phyloP scores from a whole-genome alignment of 2,113 vertebrate genomes.

The Anhinga rufa region DNA sequence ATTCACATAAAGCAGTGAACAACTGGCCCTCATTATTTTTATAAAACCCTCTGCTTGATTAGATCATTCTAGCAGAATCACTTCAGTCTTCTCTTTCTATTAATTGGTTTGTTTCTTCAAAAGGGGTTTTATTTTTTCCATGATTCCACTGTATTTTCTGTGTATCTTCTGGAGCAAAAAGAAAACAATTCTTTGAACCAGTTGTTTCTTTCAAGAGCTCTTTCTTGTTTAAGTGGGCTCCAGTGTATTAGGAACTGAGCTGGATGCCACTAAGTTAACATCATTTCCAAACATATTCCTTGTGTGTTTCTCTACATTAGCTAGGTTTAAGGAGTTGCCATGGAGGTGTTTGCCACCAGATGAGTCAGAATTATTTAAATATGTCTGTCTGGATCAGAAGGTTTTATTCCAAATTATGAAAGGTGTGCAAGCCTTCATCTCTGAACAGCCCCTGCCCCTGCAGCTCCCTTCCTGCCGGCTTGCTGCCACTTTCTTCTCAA shows the following conservation, averaged over 20 bases:
- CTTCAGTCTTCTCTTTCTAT: background rate
- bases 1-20: background rate
- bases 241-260: background rate
- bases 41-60: background rate
- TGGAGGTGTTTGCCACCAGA: background rate
- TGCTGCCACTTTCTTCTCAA: background rate
- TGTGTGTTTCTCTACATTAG: background rate
- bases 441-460: background rate
- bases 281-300: background rate
- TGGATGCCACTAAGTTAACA: background rate
- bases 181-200: slow-evolving; percentile 19
- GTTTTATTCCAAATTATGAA: slow-evolving; percentile 6
- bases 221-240: background rate
- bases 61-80: background rate
- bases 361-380: slow-evolving; percentile 52
- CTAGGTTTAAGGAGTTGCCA: background rate
- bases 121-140: background rate
- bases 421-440: background rate
- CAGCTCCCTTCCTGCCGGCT: background rate
- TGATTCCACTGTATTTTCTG: background rate
- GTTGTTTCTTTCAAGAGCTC: background rate
- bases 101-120: background rate
- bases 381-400: slow-evolving; percentile 10
- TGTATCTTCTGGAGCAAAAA: background rate
- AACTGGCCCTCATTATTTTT: background rate